Percentiles rank a stretch among this genome's conserved stretches.
phyloP scores from a whole-genome alignment of 2,888 invertebrate genomes.

The Macaria liturata region DNA sequence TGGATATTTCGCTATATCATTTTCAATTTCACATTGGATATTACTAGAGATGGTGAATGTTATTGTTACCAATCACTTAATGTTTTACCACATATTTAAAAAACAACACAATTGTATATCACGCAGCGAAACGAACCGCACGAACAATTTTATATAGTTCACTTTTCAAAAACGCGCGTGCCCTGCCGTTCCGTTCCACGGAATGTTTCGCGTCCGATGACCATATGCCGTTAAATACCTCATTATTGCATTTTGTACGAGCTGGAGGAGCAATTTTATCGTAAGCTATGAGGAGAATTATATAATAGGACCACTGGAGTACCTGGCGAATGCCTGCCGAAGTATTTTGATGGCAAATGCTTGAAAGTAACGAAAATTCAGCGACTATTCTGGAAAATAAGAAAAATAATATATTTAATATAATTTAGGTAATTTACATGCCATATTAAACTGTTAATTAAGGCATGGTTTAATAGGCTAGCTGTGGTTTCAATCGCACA shows the following conservation, averaged over 20 bases:
- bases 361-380: too few relatives aligned
- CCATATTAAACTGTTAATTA: too few relatives aligned
- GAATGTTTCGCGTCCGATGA: conserved; percentile 44
- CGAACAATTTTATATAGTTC: conserved; percentile 18
- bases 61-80: too few relatives aligned
- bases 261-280: conserved; percentile 3
- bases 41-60: too few relatives aligned
- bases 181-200: conserved; percentile 38
- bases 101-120: too few relatives aligned
- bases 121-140: too few relatives aligned
- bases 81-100: too few relatives aligned
- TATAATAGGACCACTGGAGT: conserved; percentile 14
- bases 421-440: too few relatives aligned
- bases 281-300: conserved; percentile 9
- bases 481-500: too few relatives aligned
- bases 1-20: not conserved
- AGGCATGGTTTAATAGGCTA: too few relatives aligned
- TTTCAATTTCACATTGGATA: conserved; percentile 4
- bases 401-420: too few relatives aligned
- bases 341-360: conserved; percentile 10
- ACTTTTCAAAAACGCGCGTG: conserved; percentile 40
- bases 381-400: too few relatives aligned
- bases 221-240: conserved; percentile 51
- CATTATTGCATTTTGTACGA: conserved; percentile 21
- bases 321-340: not conserved